Evolutionary conservation across 2,888 invertebrate genomes (phyloP), one percentile per base, ranked within the genome.

Genomic region (Bugula neritina): DNA sequence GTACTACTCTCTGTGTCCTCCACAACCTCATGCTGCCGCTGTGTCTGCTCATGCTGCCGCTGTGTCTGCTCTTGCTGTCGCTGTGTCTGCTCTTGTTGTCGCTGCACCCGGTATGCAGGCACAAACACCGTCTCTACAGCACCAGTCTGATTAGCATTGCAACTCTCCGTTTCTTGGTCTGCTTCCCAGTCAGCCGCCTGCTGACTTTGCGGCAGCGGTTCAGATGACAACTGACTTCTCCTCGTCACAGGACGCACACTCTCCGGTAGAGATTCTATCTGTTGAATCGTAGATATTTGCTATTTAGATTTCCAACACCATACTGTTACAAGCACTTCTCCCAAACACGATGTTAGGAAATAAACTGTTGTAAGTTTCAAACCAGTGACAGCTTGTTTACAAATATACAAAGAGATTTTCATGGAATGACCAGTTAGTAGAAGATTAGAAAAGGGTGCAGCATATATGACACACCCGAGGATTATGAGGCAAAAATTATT

Each of bases 91-190:
- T 31, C 63, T 13, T 27, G 10, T 5, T 27, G 63, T n/a, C 63
- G 27, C 63, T 29, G 63, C 2, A 63, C 63, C 21, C 21, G 27
- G 63, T 31, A 63, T 3, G 63, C 63, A 31, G 63, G 63, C 31
- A 63, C 63, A 34, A 31, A 63, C 63, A 25, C 31, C 13, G 63
- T 63, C 63, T 63, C 63, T 10, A 63, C 29, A 55, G 55, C 5
- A 10, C 34, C 63, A 31, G 63, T 63, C 63, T 63, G 63, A 5
- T 27, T 63, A 31, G 5, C 5, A 17, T 43, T 43, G 43, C 10
- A 43, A 17, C 5, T 17, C 10, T 5, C 5, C 10, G 10, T 43
- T 10, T 43, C 17, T 5, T 43, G 5, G 17, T 43, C 5, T 10
- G 5, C 43, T 10, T 10, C 17, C 5, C 5, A 43, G 5, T 5